Conservation (phyloP, 2,113 vertebrate species). For the Mormyrus lacerda region DNA sequence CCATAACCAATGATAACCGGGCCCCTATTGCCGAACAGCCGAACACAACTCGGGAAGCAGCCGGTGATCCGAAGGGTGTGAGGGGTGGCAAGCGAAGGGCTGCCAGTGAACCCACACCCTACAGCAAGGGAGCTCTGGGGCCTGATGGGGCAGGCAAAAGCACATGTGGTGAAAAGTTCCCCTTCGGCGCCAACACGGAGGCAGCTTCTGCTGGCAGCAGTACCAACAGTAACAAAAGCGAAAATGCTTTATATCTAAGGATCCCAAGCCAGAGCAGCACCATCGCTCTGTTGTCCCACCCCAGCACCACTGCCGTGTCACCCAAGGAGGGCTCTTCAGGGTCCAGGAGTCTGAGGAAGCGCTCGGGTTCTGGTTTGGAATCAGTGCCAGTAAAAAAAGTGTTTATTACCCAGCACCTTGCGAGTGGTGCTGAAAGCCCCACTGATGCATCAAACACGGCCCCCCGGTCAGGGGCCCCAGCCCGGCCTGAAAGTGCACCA, state of each 20-base stretch:
- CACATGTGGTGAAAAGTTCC: slow-evolving; percentile 67
- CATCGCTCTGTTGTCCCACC: slow-evolving; percentile 62
- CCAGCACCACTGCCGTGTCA: slow-evolving; percentile 52
- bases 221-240: slow-evolving; percentile 64
- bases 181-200: slow-evolving; percentile 54
- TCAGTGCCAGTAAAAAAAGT: slow-evolving; percentile 77
- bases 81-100: slow-evolving; percentile 65
- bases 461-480: slow-evolving; percentile 50
- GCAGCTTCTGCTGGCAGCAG: slow-evolving; percentile 70
- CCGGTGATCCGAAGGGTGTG: slow-evolving; percentile 58
- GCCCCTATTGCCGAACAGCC: slow-evolving; percentile 45
- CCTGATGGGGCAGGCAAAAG: slow-evolving; percentile 64
- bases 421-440: slow-evolving; percentile 42
- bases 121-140: slow-evolving; percentile 64
- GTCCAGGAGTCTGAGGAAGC: slow-evolving; percentile 80
- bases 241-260: slow-evolving; percentile 65
- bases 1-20: slow-evolving; percentile 59
- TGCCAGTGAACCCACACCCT: slow-evolving; percentile 65
- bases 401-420: slow-evolving; percentile 63
- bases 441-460: slow-evolving; percentile 52
- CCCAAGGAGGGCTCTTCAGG: slow-evolving; percentile 70
- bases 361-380: slow-evolving; percentile 62
- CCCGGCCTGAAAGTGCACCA: slow-evolving; percentile 54
- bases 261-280: slow-evolving; percentile 74
- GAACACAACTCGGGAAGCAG: slow-evolving; percentile 34